phyloP scores from a whole-genome alignment of 2,113 vertebrate genomes.

The Lagenorhynchus albirostris region DNA sequence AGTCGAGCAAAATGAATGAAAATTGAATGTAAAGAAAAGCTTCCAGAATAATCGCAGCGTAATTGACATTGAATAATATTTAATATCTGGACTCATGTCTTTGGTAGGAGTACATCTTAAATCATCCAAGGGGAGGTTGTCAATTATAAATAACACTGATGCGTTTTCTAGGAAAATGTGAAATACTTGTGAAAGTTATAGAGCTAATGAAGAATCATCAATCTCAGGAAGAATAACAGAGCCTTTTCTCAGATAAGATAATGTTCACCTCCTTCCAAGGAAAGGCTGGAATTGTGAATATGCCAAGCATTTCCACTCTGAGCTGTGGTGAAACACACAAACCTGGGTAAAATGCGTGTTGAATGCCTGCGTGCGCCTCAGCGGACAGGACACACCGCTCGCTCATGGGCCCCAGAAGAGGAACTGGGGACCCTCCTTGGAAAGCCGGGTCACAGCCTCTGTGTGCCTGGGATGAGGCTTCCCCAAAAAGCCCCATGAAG shows the following conservation, averaged over 20 bases:
- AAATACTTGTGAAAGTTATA: constrained; percentile 53
- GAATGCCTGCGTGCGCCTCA: background rate
- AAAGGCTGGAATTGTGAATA: background rate
- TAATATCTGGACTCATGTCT: constrained; percentile 59
- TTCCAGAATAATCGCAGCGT: background rate
- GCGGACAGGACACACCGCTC: background rate
- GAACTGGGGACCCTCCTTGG: background rate
- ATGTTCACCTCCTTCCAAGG: background rate
- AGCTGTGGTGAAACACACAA: background rate
- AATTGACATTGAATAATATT: constrained; percentile 73
- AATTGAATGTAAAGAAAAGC: constrained; percentile 52
- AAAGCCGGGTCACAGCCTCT: background rate
- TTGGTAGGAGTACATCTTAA: constrained; percentile 59
- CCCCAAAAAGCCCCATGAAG: background rate
- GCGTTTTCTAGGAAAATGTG: constrained; percentile 55
- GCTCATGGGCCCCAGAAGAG: background rate
- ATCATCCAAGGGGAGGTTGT: constrained; percentile 53
- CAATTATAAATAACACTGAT: constrained; percentile 66
- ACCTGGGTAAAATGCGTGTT: background rate
- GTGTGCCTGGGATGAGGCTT: background rate
- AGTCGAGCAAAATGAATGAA: constrained; percentile 43
- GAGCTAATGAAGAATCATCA: constrained; percentile 52
- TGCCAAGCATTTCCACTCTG: constrained; percentile 18
- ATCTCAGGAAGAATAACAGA: constrained; percentile 41
- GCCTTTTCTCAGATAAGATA: background rate